Percentiles rank a stretch among this genome's conserved stretches.
Conservation (phyloP, 2,797 vertebrate species). For the Etheostoma perlongum region DNA sequence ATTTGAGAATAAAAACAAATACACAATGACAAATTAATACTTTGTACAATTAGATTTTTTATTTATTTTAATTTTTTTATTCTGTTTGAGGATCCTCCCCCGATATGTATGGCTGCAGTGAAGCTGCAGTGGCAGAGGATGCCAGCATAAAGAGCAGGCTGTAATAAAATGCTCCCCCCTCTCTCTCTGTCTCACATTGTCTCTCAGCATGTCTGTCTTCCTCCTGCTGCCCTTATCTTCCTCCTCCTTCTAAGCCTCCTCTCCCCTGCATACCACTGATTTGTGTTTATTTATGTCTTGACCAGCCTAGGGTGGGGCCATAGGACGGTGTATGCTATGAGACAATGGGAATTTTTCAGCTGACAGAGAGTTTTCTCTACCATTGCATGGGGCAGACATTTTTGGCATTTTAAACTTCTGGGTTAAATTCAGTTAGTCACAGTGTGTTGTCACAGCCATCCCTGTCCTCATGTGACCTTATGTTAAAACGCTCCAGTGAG, state of each 20-base stretch:
- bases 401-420: background rate
- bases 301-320: background rate
- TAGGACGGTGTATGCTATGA: background rate
- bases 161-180: slow-evolving; percentile 53
- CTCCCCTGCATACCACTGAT: slow-evolving; percentile 19
- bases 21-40: too few relatives aligned
- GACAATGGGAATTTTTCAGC: background rate
- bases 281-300: slow-evolving; percentile 47
- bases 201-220: slow-evolving; percentile 37
- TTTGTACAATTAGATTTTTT: too few relatives aligned
- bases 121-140: slow-evolving; percentile 46
- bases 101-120: slow-evolving; percentile 55
- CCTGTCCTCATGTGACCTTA: too few relatives aligned
- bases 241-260: slow-evolving; percentile 1
- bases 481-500: too few relatives aligned
- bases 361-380: background rate
- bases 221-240: slow-evolving; percentile 23
- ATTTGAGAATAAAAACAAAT: too few relatives aligned
- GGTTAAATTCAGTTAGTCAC: background rate
- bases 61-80: too few relatives aligned
- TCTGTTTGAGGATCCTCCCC: background rate
- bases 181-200: slow-evolving; percentile 42
- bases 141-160: slow-evolving; percentile 53
- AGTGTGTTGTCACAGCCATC: too few relatives aligned
- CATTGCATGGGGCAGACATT: background rate